Evolutionary conservation across 2,888 invertebrate genomes (phyloP).

Genomic region (Linnaemya vulpina): DNA sequence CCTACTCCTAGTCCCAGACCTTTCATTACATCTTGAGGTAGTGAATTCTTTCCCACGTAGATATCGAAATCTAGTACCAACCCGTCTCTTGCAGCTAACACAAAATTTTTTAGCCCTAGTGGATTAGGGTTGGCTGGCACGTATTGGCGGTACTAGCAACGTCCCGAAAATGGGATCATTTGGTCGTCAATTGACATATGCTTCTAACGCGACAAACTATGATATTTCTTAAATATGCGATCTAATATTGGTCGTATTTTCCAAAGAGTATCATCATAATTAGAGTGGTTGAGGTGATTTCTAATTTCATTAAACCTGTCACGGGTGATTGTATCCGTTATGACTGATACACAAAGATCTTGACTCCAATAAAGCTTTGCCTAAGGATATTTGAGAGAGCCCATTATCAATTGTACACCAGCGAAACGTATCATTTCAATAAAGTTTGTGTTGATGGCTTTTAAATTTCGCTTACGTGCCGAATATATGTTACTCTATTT

Average conservation of each 20-base stretch:
- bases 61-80: constrained; percentile 76
- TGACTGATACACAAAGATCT: constrained; percentile 8
- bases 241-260: constrained; percentile 70
- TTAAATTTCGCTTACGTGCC: constrained; percentile 25
- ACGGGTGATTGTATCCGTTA: constrained; percentile 25
- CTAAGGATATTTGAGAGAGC: constrained; percentile 38
- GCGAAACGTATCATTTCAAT: constrained; percentile 40
- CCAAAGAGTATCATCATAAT: constrained; percentile 3
- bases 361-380: constrained; percentile 47
- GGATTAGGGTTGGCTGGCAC: constrained; percentile 51
- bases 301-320: constrained; percentile 20
- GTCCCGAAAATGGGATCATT: constrained; percentile 76
- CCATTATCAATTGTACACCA: constrained; percentile 40
- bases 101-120: constrained; percentile 77
- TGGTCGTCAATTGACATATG: constrained; percentile 75
- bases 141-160: constrained; percentile 71
- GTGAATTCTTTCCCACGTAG: constrained; percentile 53
- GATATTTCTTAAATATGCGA: constrained; percentile 61
- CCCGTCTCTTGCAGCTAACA: constrained; percentile 73
- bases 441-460: constrained; percentile 7
- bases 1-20: constrained; percentile 35
- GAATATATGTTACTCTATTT: constrained; percentile 8
- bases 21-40: constrained; percentile 41
- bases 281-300: neutral
- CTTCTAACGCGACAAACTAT: constrained; percentile 72